phyloP scores from a whole-genome alignment of 2,113 vertebrate genomes.

The Ptyas mucosa region DNA sequence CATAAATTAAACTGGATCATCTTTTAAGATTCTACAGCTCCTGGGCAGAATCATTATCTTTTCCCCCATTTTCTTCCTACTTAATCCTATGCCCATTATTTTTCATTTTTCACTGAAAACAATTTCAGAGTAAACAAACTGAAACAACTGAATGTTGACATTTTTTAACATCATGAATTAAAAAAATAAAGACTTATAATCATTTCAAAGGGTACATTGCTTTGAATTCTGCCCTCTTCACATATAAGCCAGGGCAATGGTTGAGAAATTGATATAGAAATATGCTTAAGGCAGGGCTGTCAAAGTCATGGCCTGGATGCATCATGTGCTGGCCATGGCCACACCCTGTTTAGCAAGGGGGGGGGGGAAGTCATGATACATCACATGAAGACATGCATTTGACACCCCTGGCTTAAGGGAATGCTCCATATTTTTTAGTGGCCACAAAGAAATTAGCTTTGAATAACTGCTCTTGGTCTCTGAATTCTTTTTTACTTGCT shows the following conservation, averaged over 20 bases:
- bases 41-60: not conserved
- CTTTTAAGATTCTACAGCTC: not conserved
- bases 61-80: not conserved
- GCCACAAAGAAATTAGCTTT: not conserved
- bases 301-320: too few species aligned
- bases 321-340: too few species aligned
- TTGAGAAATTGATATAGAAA: not conserved
- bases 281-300: not conserved
- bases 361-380: too few species aligned
- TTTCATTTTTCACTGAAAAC: not conserved
- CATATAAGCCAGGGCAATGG: not conserved
- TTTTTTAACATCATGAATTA: not conserved
- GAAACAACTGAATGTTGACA: not conserved
- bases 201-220: not conserved
- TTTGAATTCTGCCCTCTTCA: not conserved
- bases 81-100: not conserved
- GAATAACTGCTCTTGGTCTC: not conserved
- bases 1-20: not conserved
- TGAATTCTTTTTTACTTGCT: not conserved
- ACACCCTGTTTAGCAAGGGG: too few species aligned
- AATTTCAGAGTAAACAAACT: not conserved
- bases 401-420: not conserved
- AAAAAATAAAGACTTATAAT: not conserved
- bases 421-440: not conserved
- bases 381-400: too few species aligned